phyloP scores from a whole-genome alignment of 2,797 vertebrate species.

The Morelia viridis region DNA sequence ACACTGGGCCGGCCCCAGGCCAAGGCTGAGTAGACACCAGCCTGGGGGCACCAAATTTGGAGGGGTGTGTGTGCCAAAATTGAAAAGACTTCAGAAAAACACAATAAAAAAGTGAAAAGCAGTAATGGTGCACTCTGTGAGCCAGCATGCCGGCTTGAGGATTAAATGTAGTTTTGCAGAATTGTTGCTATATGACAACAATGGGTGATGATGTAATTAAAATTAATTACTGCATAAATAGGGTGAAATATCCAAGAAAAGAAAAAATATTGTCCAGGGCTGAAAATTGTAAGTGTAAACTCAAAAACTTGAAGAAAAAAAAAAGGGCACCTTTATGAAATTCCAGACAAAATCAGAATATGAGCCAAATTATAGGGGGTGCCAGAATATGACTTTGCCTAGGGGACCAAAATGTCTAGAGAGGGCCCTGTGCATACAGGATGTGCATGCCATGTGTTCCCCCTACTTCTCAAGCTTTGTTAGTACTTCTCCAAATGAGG shows the following conservation, averaged over 20 bases:
- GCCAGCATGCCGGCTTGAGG: neutral
- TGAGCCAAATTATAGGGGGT: no score
- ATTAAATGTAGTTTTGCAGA: neutral
- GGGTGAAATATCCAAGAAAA: neutral
- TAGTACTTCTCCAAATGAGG: neutral
- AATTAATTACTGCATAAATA: neutral
- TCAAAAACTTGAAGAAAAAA: neutral
- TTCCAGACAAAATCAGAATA: no score
- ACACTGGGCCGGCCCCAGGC: neutral
- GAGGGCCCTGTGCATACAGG: no score
- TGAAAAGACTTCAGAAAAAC: neutral
- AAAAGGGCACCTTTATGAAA: neutral
- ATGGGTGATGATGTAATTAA: neutral
- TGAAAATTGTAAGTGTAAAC: neutral
- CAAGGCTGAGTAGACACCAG: neutral
- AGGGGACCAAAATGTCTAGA: no score
- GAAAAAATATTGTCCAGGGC: neutral
- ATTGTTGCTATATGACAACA: neutral
- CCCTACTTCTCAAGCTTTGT: neutral
- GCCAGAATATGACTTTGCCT: no score
- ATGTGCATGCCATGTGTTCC: neutral
- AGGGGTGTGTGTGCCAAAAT: neutral
- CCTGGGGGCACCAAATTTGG: neutral
- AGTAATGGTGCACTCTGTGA: neutral
- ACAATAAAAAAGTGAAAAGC: neutral